Evolutionary conservation across 2,888 invertebrate species (phyloP), one percentile per base, ranked within the genome.

Genomic region (Troides aeacus): DNA sequence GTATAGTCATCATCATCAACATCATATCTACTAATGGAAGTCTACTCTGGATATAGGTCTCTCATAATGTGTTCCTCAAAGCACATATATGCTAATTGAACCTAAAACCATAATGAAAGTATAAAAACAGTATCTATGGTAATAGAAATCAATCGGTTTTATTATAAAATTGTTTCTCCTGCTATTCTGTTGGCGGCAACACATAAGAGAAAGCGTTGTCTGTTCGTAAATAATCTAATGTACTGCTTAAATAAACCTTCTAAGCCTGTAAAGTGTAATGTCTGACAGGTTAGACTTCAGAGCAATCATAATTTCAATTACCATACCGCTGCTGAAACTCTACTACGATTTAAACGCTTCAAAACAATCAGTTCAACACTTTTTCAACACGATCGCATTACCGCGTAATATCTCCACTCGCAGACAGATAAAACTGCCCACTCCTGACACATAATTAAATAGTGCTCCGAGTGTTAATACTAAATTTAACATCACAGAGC

Each of bases 391-490:
- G 64, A 68, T 72, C 71, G 57, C 36, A 39, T 66, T 66, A 59
- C 58, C 18, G 73, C 72, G 73, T 66, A 73, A 76, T 77, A 78
- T 81, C 84, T 83, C 81, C 78, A 82, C 80, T 80, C 80, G 77
- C 74, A 74, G 67, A 68, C 74, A 69, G 65, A 69, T 63, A 62
- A 66, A 63, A 50, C 66, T 77, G 79, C 81, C 79, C 78, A 78
- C 80, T 76, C 79, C 82, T 90, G 92, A 92, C 92, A 90, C 81
- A 82, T 87, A 90, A 92, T 92, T 92, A 91, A 92, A 92, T 92
- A 92, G 89, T 90, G 89, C 87, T 86, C 81, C 78, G 78, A 88
- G 88, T 89, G 87, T 87, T 86, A 85, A 87, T 86, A 88, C 88
- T 91, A 89, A 89, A 90, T 90, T 90, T 90, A 90, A 92, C 90